These are phyloP conservation scores for Eledone cirrhosa DNA, from an alignment of 2,888 invertebrate genomes.

Conservation along the genomic window DNA sequence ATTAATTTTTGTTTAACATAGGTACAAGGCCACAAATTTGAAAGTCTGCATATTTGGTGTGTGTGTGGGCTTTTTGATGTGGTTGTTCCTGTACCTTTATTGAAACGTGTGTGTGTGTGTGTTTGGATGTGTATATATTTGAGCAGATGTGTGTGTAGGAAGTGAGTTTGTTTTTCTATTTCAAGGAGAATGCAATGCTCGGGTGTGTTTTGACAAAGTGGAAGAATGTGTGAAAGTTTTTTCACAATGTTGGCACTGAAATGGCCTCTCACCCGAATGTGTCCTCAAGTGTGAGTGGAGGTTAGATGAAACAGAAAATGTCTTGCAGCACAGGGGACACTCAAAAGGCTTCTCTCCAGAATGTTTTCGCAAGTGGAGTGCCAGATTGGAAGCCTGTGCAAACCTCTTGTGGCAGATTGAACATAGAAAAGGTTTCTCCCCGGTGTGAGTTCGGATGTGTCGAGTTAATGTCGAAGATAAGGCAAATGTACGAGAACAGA, in stretches of 20 bases:
- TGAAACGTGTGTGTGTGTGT: no score
- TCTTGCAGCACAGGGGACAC: conserved; percentile 19
- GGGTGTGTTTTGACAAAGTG: conserved; percentile 16
- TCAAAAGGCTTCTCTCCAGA: conserved; percentile 10
- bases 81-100: no score
- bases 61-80: no score
- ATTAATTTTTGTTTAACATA: no score
- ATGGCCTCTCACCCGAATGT: conserved; percentile 8
- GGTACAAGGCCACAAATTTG: no score
- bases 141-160: no score
- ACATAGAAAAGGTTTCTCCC: background rate
- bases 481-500: conserved; percentile 17
- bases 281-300: conserved; percentile 14
- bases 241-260: background rate
- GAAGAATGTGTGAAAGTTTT: conserved; percentile 10
- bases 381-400: conserved; percentile 12
- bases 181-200: background rate
- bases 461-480: background rate
- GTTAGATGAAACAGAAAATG: conserved; percentile 13
- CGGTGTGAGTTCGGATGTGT: conserved; percentile 10
- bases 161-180: background rate
- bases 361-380: conserved; percentile 14
- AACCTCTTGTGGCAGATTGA: background rate
- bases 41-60: no score
- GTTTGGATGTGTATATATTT: no score